These are phyloP conservation scores for Ephialtes manifestator DNA, from an alignment of 2,888 invertebrate species.

Conservation along the genomic window DNA sequence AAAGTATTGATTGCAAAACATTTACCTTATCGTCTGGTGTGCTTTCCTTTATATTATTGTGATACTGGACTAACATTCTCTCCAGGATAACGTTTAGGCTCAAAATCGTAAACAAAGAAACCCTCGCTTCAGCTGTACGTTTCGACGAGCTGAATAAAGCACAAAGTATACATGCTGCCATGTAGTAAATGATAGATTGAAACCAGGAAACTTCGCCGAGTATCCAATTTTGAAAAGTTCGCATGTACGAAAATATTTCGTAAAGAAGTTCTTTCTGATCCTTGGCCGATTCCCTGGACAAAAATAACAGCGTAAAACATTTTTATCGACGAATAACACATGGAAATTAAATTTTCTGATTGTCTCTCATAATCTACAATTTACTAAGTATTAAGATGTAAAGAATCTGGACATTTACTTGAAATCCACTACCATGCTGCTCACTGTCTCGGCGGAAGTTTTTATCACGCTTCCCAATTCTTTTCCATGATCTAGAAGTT, in stretches of 20 bases:
- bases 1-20: background rate
- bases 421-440: constrained; percentile 86
- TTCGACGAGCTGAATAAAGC: constrained; percentile 88
- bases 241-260: constrained; percentile 87
- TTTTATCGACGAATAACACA: background rate
- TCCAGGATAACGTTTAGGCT: constrained; percentile 87
- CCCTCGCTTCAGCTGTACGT: constrained; percentile 87
- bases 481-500: constrained; percentile 87
- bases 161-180: constrained; percentile 86
- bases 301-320: background rate
- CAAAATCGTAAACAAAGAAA: constrained; percentile 87
- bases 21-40: constrained; percentile 76
- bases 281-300: constrained; percentile 86
- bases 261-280: constrained; percentile 88
- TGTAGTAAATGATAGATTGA: constrained; percentile 89
- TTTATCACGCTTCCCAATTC: constrained; percentile 86
- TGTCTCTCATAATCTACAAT: background rate
- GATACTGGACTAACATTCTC: constrained; percentile 84
- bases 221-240: constrained; percentile 88
- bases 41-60: constrained; percentile 70
- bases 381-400: background rate
- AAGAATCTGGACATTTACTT: constrained; percentile 77
- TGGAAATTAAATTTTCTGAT: background rate
- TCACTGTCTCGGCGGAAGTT: constrained; percentile 86
- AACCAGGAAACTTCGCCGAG: constrained; percentile 89